Conservation (phyloP, 2,888 invertebrate species). For the Fragum whitleyi region DNA sequence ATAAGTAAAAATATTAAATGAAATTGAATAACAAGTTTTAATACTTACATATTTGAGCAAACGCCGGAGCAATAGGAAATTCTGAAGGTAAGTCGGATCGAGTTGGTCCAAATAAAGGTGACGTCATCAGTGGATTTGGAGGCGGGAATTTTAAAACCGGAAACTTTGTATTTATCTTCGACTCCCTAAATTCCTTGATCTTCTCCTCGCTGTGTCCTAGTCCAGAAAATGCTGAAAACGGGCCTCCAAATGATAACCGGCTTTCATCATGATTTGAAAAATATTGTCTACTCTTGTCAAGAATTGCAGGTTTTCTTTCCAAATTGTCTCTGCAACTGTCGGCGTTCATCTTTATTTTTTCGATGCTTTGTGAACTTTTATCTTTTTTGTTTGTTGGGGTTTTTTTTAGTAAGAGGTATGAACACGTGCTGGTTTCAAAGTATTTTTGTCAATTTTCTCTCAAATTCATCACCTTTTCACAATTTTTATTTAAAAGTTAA, state of each 20-base stretch:
- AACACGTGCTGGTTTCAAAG: no score
- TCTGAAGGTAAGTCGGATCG: slow-evolving; percentile 1
- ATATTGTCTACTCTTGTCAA: background rate
- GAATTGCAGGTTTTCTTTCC: background rate
- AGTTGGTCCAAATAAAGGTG: background rate
- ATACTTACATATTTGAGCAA: slow-evolving; percentile 66
- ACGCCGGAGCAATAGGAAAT: slow-evolving; percentile 60
- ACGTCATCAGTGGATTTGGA: background rate
- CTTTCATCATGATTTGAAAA: background rate
- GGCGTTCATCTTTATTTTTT: no score
- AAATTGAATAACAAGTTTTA: no score
- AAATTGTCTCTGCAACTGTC: background rate
- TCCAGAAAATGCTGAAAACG: slow-evolving; percentile 57
- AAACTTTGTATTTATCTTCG: background rate
- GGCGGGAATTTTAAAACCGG: slow-evolving; percentile 13
- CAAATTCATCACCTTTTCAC: no score
- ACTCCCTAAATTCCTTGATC: background rate
- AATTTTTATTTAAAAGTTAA: no score
- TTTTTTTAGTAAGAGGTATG: no score
- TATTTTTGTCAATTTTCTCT: no score
- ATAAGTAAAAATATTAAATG: no score
- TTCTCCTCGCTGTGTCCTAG: slow-evolving; percentile 12
- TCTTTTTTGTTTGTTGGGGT: no score
- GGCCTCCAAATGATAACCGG: slow-evolving; percentile 45
- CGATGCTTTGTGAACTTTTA: no score